A percentile compares a stretch with the other conserved stretches of the same genome.
These are phyloP conservation scores for Rotaria macrura DNA, from an alignment of 2,888 invertebrate species.

Conservation along the genomic window DNA sequence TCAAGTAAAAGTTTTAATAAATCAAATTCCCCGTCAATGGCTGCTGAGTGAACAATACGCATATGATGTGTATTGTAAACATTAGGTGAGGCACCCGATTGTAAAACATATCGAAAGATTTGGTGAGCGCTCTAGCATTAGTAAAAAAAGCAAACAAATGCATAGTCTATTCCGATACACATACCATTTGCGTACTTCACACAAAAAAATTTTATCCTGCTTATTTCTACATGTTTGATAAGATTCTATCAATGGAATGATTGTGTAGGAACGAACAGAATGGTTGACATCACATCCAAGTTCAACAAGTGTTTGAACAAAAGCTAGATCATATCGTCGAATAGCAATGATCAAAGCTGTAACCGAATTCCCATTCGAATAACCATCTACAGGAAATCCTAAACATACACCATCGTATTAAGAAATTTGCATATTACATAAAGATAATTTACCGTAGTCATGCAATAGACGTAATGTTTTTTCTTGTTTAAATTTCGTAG, in stretches of 20 bases:
- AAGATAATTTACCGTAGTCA: background rate
- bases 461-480: background rate
- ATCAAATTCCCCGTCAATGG: background rate
- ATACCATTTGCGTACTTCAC: background rate
- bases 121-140: background rate
- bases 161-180: background rate
- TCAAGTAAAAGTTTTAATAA: background rate
- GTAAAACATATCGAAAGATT: background rate
- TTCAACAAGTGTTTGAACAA: background rate
- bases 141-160: background rate
- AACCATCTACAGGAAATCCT: background rate
- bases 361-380: background rate
- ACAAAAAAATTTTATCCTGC: background rate
- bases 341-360: background rate
- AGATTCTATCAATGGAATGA: slow-evolving; percentile 10
- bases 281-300: background rate
- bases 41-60: background rate
- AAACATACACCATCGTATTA: background rate
- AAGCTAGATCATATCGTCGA: background rate
- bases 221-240: background rate
- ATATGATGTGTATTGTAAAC: background rate
- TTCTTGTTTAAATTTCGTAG: background rate
- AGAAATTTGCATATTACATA: no score
- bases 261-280: slow-evolving; percentile 7
- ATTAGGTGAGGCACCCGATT: background rate